These are phyloP conservation scores for Acanthisitta chloris DNA, from an alignment of 2,113 vertebrate genomes.

Conservation along the genomic window DNA sequence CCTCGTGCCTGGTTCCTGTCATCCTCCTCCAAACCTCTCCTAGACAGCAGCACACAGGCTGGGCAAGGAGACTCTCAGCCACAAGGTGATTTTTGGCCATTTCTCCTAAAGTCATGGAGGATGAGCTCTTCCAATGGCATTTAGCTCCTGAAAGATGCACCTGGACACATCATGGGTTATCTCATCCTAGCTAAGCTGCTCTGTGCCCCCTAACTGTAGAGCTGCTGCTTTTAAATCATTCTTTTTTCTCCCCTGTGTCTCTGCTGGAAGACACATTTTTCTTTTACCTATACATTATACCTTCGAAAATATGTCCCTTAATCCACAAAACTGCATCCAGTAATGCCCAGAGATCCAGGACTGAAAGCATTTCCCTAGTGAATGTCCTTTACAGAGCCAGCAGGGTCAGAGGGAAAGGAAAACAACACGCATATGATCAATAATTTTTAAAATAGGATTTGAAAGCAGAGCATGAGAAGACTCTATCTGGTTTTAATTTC, in stretches of 20 bases:
- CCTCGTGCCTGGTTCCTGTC: background rate
- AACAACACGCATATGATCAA: background rate
- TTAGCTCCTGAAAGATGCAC: background rate
- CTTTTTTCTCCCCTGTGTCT: background rate
- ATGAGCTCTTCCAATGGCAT: fast-evolving
- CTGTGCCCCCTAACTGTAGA: background rate
- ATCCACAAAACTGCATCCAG: background rate
- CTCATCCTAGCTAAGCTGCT: background rate
- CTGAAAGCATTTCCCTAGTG: background rate
- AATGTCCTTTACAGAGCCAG: background rate
- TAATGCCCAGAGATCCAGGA: background rate
- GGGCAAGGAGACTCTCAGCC: background rate
- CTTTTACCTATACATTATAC: background rate
- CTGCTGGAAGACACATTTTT: background rate
- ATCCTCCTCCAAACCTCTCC: background rate
- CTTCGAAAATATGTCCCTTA: background rate
- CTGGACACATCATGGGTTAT: background rate
- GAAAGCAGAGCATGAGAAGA: background rate
- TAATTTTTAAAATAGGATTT: background rate
- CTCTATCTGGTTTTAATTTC: background rate
- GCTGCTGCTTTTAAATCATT: background rate
- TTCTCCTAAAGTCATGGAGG: background rate
- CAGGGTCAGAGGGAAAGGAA: background rate
- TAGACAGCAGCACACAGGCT: background rate
- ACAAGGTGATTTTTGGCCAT: background rate